Conservation (phyloP, 2,888 invertebrate genomes). For the Stenurella melanura region DNA sequence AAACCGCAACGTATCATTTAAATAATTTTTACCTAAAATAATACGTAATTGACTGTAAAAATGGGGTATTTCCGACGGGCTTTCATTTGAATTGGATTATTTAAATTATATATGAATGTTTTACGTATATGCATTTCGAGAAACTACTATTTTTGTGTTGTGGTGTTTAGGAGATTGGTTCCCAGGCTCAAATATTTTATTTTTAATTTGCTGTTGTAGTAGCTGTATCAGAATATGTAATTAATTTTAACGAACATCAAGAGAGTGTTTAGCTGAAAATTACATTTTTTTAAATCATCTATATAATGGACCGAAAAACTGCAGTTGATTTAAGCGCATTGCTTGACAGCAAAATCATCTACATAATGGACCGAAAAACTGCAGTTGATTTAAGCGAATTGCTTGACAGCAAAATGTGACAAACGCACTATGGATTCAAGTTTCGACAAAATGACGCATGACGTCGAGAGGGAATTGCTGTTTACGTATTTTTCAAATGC, state of each 20-base stretch:
- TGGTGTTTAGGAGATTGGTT: slow-evolving; percentile 18
- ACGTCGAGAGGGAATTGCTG: too few relatives aligned
- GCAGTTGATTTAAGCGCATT: too few relatives aligned
- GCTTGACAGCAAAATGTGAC: too few relatives aligned
- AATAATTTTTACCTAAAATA: slow-evolving; percentile 27
- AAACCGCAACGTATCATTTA: slow-evolving; percentile 36
- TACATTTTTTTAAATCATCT: too few relatives aligned
- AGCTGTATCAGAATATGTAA: not conserved
- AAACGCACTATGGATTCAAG: too few relatives aligned
- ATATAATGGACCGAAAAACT: too few relatives aligned
- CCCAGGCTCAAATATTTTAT: slow-evolving; percentile 16
- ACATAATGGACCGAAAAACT: too few relatives aligned
- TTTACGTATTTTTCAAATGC: too few relatives aligned
- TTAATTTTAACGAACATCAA: not conserved
- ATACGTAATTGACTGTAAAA: slow-evolving; percentile 39
- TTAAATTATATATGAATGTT: slow-evolving; percentile 37
- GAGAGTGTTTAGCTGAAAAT: too few relatives aligned
- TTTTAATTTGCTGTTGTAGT: slow-evolving; percentile 2
- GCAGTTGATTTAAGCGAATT: too few relatives aligned
- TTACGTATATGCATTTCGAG: slow-evolving; percentile 19
- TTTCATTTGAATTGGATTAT: slow-evolving; percentile 33
- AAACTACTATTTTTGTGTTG: slow-evolving; percentile 36
- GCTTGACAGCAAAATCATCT: too few relatives aligned
- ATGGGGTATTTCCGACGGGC: slow-evolving; percentile 9
- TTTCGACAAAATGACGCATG: too few relatives aligned